Evolutionary conservation across 1,140 invertebrate genomes (phyloP), one percentile per base, ranked within the genome.

Genomic region (Heterodera schachtii): DNA sequence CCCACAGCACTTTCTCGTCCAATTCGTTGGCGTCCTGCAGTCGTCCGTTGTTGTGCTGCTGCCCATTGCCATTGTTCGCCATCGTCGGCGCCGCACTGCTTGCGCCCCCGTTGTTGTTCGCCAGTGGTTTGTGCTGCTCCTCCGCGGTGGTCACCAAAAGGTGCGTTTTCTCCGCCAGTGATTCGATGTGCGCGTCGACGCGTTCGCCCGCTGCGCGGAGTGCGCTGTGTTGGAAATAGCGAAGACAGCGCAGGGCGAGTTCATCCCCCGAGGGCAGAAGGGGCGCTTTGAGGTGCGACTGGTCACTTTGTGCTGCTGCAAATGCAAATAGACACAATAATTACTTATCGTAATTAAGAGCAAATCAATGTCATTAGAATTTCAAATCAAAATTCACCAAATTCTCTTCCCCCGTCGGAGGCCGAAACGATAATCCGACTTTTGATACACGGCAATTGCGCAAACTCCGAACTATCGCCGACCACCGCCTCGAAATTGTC

Each of bases 11-110:
- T 43, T 46, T 71, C 47, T 90, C 90, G 43, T 94, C 93, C 85
- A 95, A 91, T 82, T 94, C 93, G 52, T 92, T 92, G 89, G 94
- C 94, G 90, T 95, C 94, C 83, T 94, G 93, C n/a, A 95, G 91
- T 31, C n/a, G 75, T 47, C 92, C 69, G 31, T 41, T 43, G 69
- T 43, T 43, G 67, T 69, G 16, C 41, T 69, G 67, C 49, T 52
- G 49, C 16, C 52, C 52, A 52, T 52, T 52, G 49, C 52, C 52
- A 52, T 52, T 52, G 52, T 2, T 6, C 0, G 52, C 9, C 2
- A 3, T 21, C n/a, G 67, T 16, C 9, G 67, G 11, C 0, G n/a
- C n/a, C 44, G 67, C 31, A 31, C 31, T 31, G 31, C 31, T 31
- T 57, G 74, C 31, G 31, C 31, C 31, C 31, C 31, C 9, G 41